phyloP scores from a whole-genome alignment of 2,888 invertebrate genomes.

The Protophormia terraenovae region DNA sequence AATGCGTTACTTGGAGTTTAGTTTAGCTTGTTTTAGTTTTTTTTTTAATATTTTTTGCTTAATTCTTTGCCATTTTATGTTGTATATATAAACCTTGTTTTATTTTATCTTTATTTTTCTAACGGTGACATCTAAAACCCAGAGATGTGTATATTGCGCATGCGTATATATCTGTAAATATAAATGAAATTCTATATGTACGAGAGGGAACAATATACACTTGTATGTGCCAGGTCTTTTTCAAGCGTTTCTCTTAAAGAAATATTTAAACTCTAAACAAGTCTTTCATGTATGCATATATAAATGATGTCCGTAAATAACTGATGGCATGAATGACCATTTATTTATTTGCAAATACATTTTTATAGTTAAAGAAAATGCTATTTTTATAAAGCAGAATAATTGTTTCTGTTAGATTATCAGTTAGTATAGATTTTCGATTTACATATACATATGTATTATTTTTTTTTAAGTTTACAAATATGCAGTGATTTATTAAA shows the following conservation, averaged over 20 bases:
- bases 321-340: constrained; percentile 5
- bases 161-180: neutral
- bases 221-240: constrained; percentile 19
- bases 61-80: constrained; percentile 24
- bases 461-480: too few relatives aligned
- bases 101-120: constrained; percentile 22
- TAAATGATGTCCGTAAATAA: constrained; percentile 5
- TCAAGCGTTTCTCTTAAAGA: neutral
- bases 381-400: neutral
- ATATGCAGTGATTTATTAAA: too few relatives aligned
- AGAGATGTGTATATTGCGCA: constrained; percentile 21
- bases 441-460: too few relatives aligned
- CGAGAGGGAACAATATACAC: neutral
- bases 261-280: neutral
- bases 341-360: too few relatives aligned
- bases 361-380: too few relatives aligned
- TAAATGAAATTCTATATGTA: constrained; percentile 8
- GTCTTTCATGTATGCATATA: neutral
- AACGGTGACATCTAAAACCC: constrained; percentile 44
- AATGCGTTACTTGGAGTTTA: constrained; percentile 22
- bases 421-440: too few relatives aligned
- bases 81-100: neutral
- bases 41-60: constrained; percentile 3
- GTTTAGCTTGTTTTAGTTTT: neutral
- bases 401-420: neutral